phyloP scores from a whole-genome alignment of 1,140 invertebrate species.

The Tetraneura akinire region DNA sequence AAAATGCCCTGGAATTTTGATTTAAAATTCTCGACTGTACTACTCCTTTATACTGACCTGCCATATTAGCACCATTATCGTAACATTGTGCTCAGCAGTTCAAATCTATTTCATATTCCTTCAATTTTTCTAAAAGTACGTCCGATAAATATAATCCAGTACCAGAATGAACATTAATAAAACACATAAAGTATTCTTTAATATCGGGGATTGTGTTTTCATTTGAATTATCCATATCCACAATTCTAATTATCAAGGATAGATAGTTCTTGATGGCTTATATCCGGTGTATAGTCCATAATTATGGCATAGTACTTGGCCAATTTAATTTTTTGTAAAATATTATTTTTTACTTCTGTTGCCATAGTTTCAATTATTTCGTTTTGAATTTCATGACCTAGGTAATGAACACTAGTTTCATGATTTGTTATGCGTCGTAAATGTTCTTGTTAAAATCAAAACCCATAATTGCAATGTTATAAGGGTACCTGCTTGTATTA shows the following conservation, averaged over 20 bases:
- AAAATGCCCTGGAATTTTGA: neutral
- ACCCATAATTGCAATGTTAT: too few species aligned
- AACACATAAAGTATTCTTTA: too few species aligned
- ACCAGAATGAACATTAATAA: neutral
- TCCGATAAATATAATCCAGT: neutral
- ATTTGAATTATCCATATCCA: neutral
- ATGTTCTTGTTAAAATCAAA: too few species aligned
- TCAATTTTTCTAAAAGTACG: neutral
- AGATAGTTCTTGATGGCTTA: slow-evolving; percentile 49
- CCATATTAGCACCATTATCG: slow-evolving; percentile 54
- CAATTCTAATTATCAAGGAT: slow-evolving; percentile 37
- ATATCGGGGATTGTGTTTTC: too few species aligned
- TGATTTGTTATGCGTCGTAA: slow-evolving; percentile 10
- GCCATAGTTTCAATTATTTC: neutral
- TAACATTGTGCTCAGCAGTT: slow-evolving; percentile 55
- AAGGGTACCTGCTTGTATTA: too few species aligned
- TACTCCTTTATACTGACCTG: slow-evolving; percentile 30
- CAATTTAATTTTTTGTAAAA: slow-evolving; percentile 51
- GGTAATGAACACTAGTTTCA: slow-evolving; percentile 2
- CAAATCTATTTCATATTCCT: slow-evolving; percentile 14
- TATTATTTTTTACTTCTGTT: slow-evolving; percentile 53
- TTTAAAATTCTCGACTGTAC: neutral
- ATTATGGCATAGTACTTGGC: slow-evolving; percentile 54
- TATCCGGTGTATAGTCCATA: slow-evolving; percentile 51
- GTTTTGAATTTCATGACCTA: slow-evolving; percentile 11